Evolutionary conservation across 2,888 invertebrate species (phyloP).

Genomic region (Pterostichus madidus): DNA sequence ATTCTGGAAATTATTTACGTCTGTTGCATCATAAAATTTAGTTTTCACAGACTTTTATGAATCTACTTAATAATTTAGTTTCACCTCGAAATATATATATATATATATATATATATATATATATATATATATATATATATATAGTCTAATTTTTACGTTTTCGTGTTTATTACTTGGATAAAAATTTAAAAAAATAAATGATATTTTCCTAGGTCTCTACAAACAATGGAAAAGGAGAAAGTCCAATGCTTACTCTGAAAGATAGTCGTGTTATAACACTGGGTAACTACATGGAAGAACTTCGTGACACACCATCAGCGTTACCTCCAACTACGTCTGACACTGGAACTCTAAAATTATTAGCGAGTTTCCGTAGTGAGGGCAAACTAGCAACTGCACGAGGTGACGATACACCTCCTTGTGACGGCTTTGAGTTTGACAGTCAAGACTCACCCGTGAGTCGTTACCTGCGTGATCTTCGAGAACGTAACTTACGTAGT

Average conservation of each 20-base stretch:
- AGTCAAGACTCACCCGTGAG: constrained; percentile 67
- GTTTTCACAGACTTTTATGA: too few relatives aligned
- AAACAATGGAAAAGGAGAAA: constrained; percentile 2
- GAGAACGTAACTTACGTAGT: constrained; percentile 69
- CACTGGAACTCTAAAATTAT: constrained; percentile 21
- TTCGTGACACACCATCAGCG: constrained; percentile 68
- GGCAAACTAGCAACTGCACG: constrained; percentile 31
- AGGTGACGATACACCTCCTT: background rate
- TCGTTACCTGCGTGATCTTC: constrained; percentile 58
- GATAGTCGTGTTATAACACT: constrained; percentile 68
- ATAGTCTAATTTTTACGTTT: too few relatives aligned
- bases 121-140: too few relatives aligned
- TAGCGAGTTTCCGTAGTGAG: constrained; percentile 13
- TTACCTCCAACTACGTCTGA: background rate
- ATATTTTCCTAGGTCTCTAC: too few relatives aligned
- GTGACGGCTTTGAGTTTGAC: background rate
- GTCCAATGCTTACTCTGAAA: constrained; percentile 15
- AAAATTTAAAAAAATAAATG: too few relatives aligned
- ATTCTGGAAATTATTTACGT: too few relatives aligned
- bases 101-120: too few relatives aligned
- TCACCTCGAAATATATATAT: too few relatives aligned
- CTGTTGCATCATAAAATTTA: too few relatives aligned
- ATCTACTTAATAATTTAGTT: too few relatives aligned
- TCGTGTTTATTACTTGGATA: too few relatives aligned
- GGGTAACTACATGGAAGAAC: constrained; percentile 74